Conservation (phyloP, 2,113 vertebrate genomes). For the Cygnus atratus region DNA sequence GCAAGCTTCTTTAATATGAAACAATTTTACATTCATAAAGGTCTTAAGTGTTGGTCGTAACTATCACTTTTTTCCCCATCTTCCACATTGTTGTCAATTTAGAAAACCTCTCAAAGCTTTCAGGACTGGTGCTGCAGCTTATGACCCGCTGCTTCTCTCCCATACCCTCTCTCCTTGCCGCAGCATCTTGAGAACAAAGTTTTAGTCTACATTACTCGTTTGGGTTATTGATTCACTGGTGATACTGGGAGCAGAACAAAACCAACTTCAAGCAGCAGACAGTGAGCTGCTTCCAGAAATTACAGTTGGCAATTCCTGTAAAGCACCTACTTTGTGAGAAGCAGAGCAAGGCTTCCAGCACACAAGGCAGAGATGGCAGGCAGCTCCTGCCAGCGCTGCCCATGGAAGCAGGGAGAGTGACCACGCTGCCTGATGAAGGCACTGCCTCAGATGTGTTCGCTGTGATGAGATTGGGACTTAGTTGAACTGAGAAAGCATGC, state of each 20-base stretch:
- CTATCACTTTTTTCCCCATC: neutral
- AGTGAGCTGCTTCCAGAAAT: neutral
- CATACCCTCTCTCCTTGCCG: neutral
- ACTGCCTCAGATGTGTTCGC: neutral
- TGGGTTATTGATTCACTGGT: neutral
- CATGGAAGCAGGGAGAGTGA: fast-evolving
- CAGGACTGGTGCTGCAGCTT: neutral
- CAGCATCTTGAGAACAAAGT: neutral
- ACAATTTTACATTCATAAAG: neutral
- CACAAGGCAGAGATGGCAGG: fast-evolving
- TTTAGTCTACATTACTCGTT: neutral
- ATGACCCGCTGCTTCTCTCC: neutral
- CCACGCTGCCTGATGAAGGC: neutral
- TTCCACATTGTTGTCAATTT: neutral
- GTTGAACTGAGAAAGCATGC: fast-evolving
- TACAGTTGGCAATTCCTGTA: no score
- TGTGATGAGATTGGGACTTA: neutral
- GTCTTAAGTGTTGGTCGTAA: neutral
- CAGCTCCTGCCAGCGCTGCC: neutral
- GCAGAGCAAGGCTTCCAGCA: fast-evolving
- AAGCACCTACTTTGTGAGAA: neutral
- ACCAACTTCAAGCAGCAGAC: fast-evolving
- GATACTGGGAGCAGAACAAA: neutral
- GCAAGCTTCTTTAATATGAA: neutral
- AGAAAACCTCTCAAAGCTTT: neutral